A percentile compares a stretch with the other conserved stretches of the same genome.
These are phyloP conservation scores for Diarsia rubi DNA, from an alignment of 2,888 invertebrate genomes.

Conservation along the genomic window DNA sequence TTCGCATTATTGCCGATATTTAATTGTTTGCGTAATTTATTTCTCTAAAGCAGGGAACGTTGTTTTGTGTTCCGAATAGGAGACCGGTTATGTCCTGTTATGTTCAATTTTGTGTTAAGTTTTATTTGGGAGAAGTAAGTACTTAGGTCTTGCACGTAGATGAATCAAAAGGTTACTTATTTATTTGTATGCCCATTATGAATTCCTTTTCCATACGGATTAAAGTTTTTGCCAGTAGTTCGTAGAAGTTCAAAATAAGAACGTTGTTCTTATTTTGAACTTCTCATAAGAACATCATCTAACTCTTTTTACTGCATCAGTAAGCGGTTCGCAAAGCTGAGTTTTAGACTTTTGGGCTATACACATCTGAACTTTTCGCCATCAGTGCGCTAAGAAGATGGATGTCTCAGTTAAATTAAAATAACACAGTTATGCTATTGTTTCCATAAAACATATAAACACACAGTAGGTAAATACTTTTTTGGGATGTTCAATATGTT, in stretches of 20 bases:
- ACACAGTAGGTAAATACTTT: too few relatives aligned
- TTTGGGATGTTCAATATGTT: neutral
- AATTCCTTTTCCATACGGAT: too few relatives aligned
- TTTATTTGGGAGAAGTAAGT: conserved; percentile 9
- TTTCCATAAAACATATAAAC: neutral
- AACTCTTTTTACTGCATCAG: too few relatives aligned
- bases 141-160: neutral
- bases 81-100: conserved; percentile 51
- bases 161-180: neutral
- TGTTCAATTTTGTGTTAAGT: conserved; percentile 10
- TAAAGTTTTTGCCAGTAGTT: neutral
- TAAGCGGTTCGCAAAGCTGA: too few relatives aligned
- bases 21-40: conserved; percentile 91
- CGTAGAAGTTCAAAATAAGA: neutral
- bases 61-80: conserved; percentile 72
- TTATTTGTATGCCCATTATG: neutral
- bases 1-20: conserved; percentile 90
- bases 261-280: too few relatives aligned
- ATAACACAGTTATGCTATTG: neutral
- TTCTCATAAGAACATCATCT: too few relatives aligned
- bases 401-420: too few relatives aligned
- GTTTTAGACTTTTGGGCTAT: too few relatives aligned
- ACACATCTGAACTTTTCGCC: too few relatives aligned
- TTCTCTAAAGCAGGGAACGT: conserved; percentile 79
- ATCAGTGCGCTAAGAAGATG: too few relatives aligned